Conservation (phyloP, 2,888 invertebrate genomes). For the Ophioninae sp. region DNA sequence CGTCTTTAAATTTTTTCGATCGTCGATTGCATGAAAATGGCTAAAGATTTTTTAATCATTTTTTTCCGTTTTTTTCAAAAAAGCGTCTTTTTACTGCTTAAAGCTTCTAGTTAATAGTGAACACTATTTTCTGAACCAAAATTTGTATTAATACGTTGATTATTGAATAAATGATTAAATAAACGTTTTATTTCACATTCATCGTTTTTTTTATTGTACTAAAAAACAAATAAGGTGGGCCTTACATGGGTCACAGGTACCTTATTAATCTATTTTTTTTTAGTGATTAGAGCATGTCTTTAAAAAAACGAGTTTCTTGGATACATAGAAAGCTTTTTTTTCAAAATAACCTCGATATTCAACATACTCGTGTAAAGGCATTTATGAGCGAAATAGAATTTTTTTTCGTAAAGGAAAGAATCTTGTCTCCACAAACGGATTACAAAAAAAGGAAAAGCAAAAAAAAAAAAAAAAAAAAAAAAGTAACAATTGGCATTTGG, state of each 20-base stretch:
- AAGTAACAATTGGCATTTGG: conserved; percentile 1
- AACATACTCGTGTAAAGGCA: neutral
- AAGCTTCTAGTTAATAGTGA: no score
- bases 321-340: neutral
- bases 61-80: no score
- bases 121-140: no score
- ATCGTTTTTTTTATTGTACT: no score
- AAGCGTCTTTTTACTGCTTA: no score
- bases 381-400: neutral
- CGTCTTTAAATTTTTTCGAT: neutral
- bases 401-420: neutral
- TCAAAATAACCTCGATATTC: neutral
- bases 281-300: neutral
- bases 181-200: no score
- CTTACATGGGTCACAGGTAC: no score
- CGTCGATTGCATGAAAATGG: neutral
- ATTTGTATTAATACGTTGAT: no score
- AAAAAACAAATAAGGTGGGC: no score
- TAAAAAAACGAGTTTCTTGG: neutral
- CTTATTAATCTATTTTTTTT: neutral
- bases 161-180: no score
- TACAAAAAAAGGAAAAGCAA: neutral
- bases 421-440: neutral
- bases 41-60: neutral
- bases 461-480: neutral